Conservation (phyloP, 2,113 vertebrate species). For the Scatophagus argus region DNA sequence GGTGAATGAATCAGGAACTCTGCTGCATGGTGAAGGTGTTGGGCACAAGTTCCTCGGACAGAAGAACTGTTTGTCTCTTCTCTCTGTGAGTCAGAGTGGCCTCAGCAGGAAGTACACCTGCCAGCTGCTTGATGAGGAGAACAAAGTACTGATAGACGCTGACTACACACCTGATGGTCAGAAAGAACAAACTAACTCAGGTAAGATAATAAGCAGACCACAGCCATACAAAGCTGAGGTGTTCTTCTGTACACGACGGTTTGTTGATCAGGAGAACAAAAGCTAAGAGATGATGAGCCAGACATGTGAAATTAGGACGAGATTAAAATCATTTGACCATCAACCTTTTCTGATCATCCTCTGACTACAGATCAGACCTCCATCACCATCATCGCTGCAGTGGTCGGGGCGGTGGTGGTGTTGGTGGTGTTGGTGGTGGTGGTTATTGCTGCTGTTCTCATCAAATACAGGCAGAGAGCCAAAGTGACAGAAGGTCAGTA, state of each 20-base stretch:
- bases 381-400: conserved; percentile 11
- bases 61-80: background rate
- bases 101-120: conserved; percentile 40
- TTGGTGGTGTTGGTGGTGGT: conserved; percentile 6
- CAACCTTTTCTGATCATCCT: too few relatives aligned
- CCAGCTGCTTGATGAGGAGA: background rate
- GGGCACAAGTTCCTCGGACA: fast-evolving
- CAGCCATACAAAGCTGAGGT: too few relatives aligned
- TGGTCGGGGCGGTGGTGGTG: background rate
- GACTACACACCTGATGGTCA: conserved; percentile 1
- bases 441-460: background rate
- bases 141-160: background rate
- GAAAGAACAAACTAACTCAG: background rate
- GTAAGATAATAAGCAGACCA: background rate
- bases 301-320: background rate
- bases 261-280: fast-evolving
- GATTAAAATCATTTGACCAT: background rate
- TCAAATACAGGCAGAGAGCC: conserved; percentile 23
- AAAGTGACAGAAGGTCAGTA: conserved; percentile 13
- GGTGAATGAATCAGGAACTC: conserved; percentile 21
- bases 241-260: too few relatives aligned
- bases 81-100: conserved; percentile 27
- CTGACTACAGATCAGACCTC: background rate
- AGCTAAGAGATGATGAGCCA: background rate
- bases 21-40: background rate